These are phyloP conservation scores for Mohoua ochrocephala DNA, from an alignment of 2,113 vertebrate species.

Conservation along the genomic window DNA sequence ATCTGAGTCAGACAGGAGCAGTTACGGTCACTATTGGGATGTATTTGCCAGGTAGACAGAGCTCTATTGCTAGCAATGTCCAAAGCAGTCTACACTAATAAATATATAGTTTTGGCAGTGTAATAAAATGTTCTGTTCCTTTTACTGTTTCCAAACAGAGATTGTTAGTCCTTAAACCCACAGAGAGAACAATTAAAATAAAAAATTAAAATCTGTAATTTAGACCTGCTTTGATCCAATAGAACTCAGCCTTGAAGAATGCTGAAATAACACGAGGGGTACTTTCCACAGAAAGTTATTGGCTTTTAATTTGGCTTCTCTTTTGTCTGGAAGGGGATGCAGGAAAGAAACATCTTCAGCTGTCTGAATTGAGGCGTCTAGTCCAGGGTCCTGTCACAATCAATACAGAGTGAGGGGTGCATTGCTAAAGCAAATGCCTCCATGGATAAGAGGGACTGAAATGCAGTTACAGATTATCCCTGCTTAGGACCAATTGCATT, in stretches of 20 bases:
- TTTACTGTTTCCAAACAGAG: neutral
- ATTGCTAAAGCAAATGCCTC: neutral
- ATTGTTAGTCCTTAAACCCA: neutral
- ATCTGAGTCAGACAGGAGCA: neutral
- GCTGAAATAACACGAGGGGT: neutral
- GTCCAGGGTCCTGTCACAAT: neutral
- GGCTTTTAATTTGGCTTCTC: neutral
- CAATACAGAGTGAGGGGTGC: fast-evolving
- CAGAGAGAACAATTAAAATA: neutral
- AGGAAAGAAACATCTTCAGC: neutral
- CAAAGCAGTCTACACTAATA: neutral
- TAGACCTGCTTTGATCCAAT: neutral
- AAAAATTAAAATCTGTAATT: neutral
- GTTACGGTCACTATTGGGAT: neutral
- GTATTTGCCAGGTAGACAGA: neutral
- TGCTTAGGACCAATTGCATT: neutral
- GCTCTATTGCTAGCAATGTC: neutral
- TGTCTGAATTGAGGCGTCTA: neutral
- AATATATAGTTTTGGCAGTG: neutral
- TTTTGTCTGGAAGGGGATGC: neutral
- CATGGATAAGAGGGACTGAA: neutral
- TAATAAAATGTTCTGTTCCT: neutral
- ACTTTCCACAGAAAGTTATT: neutral
- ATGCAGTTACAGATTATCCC: neutral
- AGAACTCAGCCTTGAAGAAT: neutral